Evolutionary conservation across 2,888 invertebrate species (phyloP), one percentile per base, ranked within the genome.

Genomic region (Brenthis ino): DNA sequence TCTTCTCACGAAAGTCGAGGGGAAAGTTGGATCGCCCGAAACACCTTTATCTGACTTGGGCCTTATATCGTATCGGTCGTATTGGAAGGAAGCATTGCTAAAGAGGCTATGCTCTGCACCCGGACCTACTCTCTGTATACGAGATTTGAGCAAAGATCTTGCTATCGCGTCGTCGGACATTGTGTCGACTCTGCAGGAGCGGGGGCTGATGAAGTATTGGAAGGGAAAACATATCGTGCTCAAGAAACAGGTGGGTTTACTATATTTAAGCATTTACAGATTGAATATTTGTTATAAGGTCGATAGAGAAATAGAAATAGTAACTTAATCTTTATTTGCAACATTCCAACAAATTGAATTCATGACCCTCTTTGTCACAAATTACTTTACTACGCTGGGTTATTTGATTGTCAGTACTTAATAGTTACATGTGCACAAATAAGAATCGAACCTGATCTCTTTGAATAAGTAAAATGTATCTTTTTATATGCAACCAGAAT

Each of bases 141-240:
- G 99, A 90, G 98, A 98, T 93, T 94, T 95, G 14, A 95, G 95
- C 77, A 94, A 97, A 85, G 98, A 98, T 92, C 96, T 98, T 93
- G 99, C 98, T 20, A 98, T 99, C 77, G 98, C 99, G 80, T 97
- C 98, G 1, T 98, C 98, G 84, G 99, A 99, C 86, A 99, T 99
- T 72, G 98, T 99, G 33, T 99, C 98, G 75, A 99, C 99, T 4
- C 93, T 99, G 55, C 99, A 99, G 82, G 98, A 98, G 20, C 93
- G 99, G 75, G 98, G 99, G 8, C 97, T 99, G 95, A 97, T 99
- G 96, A 99, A 99, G 89, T 99, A 99, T 87, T 99, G 99, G 99
- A 99, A 99, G 90, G 99, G 99, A 71, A 98, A 98, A 87, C 99
- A 99, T 91, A 97, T 99, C 79, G 98, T 99, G 64, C 94, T 99